These are phyloP conservation scores for Macrosiphum euphorbiae DNA, from an alignment of 2,888 invertebrate genomes.

Conservation along the genomic window DNA sequence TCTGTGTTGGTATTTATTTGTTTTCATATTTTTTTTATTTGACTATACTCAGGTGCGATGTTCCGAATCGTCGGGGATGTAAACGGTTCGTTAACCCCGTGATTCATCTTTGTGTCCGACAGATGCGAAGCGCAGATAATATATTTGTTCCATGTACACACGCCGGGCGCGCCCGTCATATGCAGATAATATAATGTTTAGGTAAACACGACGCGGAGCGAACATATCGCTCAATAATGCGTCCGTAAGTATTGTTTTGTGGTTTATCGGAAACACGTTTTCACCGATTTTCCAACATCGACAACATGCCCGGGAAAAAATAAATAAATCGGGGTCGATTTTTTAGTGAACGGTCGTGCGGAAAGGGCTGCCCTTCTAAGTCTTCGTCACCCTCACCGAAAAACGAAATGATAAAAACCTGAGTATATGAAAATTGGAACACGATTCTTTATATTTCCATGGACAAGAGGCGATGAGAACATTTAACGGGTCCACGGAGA, in stretches of 20 bases:
- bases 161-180: background rate
- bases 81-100: conserved; percentile 18
- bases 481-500: background rate
- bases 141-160: background rate
- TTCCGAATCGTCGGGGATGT: conserved; percentile 4
- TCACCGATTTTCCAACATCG: background rate
- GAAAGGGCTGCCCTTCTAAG: background rate
- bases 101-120: conserved; percentile 12
- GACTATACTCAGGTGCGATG: background rate
- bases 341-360: background rate
- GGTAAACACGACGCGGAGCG: background rate
- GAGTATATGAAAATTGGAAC: conserved; percentile 42
- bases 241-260: background rate
- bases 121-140: background rate
- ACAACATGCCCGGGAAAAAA: background rate
- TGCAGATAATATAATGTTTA: background rate
- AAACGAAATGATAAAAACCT: background rate
- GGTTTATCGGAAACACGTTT: background rate
- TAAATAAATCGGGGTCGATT: background rate
- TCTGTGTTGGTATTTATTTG: too few species aligned
- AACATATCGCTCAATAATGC: background rate
- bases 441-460: background rate
- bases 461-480: background rate
- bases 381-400: background rate
- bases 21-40: background rate